Conservation (phyloP, 2,888 invertebrate species). For the Melikaiella ostensackeni region DNA sequence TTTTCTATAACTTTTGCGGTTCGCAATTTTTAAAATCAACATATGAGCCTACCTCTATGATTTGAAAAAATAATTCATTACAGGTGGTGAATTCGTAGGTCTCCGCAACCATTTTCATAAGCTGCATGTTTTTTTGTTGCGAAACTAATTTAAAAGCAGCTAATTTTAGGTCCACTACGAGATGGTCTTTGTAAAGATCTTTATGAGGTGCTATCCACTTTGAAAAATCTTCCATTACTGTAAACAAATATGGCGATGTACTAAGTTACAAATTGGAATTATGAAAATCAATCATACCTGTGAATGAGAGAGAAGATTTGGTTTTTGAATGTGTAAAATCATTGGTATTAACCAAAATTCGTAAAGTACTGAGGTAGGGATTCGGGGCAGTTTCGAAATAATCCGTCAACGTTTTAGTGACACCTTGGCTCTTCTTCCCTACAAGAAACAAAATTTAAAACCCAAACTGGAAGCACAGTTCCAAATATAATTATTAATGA, state of each 20-base stretch:
- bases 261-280: conserved; percentile 5
- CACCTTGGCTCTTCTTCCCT: conserved; percentile 80
- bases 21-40: not conserved
- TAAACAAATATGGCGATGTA: conserved; percentile 20
- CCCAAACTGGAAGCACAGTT: not conserved
- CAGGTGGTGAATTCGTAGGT: conserved; percentile 82
- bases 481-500: not conserved
- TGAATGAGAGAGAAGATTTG: conserved; percentile 81
- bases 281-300: conserved; percentile 62
- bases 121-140: conserved; percentile 82
- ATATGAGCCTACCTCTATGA: conserved; percentile 63
- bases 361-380: conserved; percentile 81
- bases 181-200: conserved; percentile 77
- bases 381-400: conserved; percentile 79
- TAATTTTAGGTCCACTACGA: conserved; percentile 81
- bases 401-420: conserved; percentile 78
- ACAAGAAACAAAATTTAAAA: conserved; percentile 30
- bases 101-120: conserved; percentile 82
- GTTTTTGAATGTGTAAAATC: conserved; percentile 83
- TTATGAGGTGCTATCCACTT: conserved; percentile 72
- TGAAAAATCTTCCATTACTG: conserved; percentile 76
- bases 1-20: no score
- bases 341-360: conserved; percentile 81
- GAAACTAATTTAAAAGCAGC: conserved; percentile 86
- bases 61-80: conserved; percentile 80